Conservation (phyloP, 2,113 vertebrate genomes). For the Calypte anna region DNA sequence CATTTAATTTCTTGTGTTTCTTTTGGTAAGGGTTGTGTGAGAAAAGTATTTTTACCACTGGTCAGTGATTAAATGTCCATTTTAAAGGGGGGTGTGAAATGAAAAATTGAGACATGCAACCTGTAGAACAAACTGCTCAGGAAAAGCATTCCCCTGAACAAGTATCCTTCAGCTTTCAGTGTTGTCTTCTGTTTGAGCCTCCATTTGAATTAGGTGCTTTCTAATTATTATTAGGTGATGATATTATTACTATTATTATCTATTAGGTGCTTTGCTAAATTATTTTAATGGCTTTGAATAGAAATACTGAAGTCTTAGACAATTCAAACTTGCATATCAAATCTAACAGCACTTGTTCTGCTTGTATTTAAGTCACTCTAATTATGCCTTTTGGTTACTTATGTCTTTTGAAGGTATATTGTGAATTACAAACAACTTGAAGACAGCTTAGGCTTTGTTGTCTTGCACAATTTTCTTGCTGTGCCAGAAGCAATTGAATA, state of each 20-base stretch:
- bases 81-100: neutral
- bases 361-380: neutral
- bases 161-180: neutral
- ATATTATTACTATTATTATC: too few relatives aligned
- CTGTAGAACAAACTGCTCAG: neutral
- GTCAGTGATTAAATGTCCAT: neutral
- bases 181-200: neutral
- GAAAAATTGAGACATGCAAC: neutral
- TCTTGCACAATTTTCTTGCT: neutral
- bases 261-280: neutral
- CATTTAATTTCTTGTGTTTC: constrained; percentile 1
- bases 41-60: neutral
- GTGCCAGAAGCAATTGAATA: neutral
- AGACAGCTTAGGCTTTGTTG: neutral
- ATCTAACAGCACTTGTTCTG: neutral
- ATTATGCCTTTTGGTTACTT: neutral
- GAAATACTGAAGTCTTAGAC: neutral
- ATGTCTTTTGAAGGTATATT: neutral
- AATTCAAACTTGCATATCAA: neutral
- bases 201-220: neutral
- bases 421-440: neutral
- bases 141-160: neutral
- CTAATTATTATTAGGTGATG: too few relatives aligned
- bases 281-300: neutral
- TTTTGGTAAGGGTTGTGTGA: neutral